These are phyloP conservation scores for Tetragnatha versicolor DNA, from an alignment of 1,140 invertebrate species.

Conservation along the genomic window DNA sequence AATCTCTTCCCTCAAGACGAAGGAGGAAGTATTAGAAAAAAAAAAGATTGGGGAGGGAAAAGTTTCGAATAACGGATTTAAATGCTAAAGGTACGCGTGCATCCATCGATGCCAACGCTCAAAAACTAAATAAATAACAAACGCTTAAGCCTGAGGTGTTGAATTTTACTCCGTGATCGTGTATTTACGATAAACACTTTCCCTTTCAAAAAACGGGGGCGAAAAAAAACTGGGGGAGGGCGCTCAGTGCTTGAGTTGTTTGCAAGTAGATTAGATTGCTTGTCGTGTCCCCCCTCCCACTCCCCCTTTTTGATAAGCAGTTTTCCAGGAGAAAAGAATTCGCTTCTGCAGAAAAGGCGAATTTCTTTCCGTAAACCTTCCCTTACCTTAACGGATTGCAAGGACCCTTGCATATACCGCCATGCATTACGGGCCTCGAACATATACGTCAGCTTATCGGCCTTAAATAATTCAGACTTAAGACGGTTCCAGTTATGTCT, in stretches of 20 bases:
- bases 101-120: not conserved
- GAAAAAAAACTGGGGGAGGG: no score
- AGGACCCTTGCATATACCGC: not conserved
- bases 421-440: not conserved
- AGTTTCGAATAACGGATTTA: constrained; percentile 1
- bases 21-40: not conserved
- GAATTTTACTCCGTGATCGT: constrained; percentile 24
- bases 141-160: constrained; percentile 19
- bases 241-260: constrained; percentile 41
- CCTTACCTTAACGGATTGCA: constrained; percentile 11
- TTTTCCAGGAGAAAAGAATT: constrained; percentile 1
- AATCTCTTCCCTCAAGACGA: not conserved
- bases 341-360: not conserved
- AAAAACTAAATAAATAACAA: constrained; percentile 9
- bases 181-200: constrained; percentile 34
- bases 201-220: not conserved
- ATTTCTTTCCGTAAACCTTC: not conserved
- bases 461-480: constrained; percentile 16
- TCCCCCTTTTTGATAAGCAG: constrained; percentile 24
- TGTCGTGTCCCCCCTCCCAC: not conserved
- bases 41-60: not conserved
- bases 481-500: not conserved
- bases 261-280: constrained; percentile 40
- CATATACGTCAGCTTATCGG: constrained; percentile 14
- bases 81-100: not conserved